A percentile compares a stretch with the other conserved stretches of the same genome.
These are phyloP conservation scores for Hypena proboscidalis DNA, from an alignment of 2,888 invertebrate genomes.

Conservation along the genomic window DNA sequence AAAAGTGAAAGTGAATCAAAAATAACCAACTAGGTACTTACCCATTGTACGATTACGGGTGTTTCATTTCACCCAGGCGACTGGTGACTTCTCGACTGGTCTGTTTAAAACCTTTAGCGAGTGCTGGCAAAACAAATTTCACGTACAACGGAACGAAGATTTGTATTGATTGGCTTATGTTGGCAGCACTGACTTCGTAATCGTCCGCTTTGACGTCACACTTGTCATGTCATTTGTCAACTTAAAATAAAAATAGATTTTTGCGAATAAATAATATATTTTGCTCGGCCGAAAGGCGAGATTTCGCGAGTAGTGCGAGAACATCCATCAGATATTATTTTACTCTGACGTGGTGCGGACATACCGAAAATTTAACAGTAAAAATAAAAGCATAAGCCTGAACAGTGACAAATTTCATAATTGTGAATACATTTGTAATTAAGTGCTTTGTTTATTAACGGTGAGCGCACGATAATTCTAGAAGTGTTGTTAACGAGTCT, in stretches of 20 bases:
- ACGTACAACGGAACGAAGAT: constrained; percentile 36
- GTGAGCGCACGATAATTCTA: constrained; percentile 18
- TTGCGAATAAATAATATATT: constrained; percentile 48
- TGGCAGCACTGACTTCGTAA: constrained; percentile 46
- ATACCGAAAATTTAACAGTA: not conserved
- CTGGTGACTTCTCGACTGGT: too few species aligned
- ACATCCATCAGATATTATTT: constrained; percentile 18
- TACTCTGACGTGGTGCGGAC: not conserved
- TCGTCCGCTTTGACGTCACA: constrained; percentile 76
- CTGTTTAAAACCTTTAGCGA: too few species aligned
- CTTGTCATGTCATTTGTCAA: constrained; percentile 47
- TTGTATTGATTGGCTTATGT: constrained; percentile 59
- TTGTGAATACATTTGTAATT: not conserved
- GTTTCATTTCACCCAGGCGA: too few species aligned
- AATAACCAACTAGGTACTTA: too few species aligned
- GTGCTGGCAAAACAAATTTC: too few species aligned
- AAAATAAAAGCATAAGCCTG: not conserved
- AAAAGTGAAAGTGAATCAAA: too few species aligned
- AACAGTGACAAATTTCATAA: not conserved
- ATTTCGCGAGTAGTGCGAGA: too few species aligned
- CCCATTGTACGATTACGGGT: too few species aligned
- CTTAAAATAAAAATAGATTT: too few species aligned
- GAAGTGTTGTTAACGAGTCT: constrained; percentile 15
- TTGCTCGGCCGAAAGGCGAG: constrained; percentile 28
- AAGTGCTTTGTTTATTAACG: not conserved